Evolutionary conservation across 2,888 invertebrate species (phyloP), one percentile per base, ranked within the genome.

Genomic region (Nymphalis polychloros): DNA sequence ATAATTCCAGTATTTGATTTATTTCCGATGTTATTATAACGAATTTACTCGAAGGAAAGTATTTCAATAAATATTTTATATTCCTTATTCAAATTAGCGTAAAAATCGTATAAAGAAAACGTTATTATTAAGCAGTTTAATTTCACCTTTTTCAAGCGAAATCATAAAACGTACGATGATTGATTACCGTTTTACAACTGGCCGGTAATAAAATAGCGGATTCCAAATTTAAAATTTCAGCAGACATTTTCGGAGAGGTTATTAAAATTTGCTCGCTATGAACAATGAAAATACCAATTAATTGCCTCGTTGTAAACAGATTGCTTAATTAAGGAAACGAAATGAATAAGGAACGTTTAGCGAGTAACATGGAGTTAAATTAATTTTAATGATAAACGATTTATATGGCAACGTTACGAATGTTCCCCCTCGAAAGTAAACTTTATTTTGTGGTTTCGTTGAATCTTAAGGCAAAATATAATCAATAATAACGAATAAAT

Each of bases 301-400:
- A 91, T 89, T 88, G 89, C 85, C 85, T 85, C 84, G 88, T 88
- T 91, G 90, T 90, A 89, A 91, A 89, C 89, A 91, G 89, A 92
- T 92, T 91, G 92, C 89, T 92, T 92, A 92, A 92, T 92, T 92
- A 91, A 89, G 87, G 82, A 86, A 86, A 86, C 83, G 86, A 85
- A 90, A 88, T 88, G 88, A 91, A 89, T 91, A 89, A 89, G 86
- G 84, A 87, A 81, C 86, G 84, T 86, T 90, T 86, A 85, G 86
- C 84, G 79, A 80, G 83, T 81, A 88, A 86, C 85, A 86, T 84
- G 86, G 81, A 88, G 82, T 86, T 80, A 88, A 89, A 91, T 91
- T 90, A 91, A 92, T 91, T 90, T 91, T 86, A 89, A 90, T 90
- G 86, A 90, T 89, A 86, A 89, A 90, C 85, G 87, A 83, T 87